A percentile compares a stretch with the other conserved stretches of the same genome.
Evolutionary conservation across 2,797 vertebrate species (phyloP).

Genomic region (Smutsia temminckii): DNA sequence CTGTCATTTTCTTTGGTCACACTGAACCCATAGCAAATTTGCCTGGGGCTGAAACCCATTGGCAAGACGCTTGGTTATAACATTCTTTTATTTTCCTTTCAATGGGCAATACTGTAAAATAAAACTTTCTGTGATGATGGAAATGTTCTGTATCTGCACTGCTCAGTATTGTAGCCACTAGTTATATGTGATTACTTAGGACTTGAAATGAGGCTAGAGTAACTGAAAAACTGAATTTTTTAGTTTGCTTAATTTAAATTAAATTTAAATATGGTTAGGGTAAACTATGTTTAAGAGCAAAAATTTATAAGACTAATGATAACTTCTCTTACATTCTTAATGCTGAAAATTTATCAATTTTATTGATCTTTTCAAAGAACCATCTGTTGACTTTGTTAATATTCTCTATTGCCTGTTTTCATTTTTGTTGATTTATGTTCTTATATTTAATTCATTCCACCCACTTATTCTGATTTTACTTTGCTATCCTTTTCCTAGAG

Average conservation of each 20-base stretch:
- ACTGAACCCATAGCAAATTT: too few species aligned
- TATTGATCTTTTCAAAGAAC: neutral
- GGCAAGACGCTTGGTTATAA: neutral
- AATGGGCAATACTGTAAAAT: neutral
- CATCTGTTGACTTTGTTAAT: neutral
- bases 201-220: neutral
- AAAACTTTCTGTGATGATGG: neutral
- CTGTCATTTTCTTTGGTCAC: too few species aligned
- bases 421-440: neutral
- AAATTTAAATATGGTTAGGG: neutral
- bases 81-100: neutral
- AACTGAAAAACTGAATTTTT: neutral
- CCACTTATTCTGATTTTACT: neutral
- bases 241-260: neutral
- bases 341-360: neutral
- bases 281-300: neutral
- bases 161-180: neutral
- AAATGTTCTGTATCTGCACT: neutral
- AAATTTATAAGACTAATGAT: neutral
- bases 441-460: neutral
- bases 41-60: too few species aligned
- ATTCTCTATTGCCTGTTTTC: neutral
- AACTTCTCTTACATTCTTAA: neutral
- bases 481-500: neutral
- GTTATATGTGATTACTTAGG: neutral